Evolutionary conservation across 2,888 invertebrate species (phyloP), one percentile per base, ranked within the genome.

Genomic region (Pseudoips prasinana): DNA sequence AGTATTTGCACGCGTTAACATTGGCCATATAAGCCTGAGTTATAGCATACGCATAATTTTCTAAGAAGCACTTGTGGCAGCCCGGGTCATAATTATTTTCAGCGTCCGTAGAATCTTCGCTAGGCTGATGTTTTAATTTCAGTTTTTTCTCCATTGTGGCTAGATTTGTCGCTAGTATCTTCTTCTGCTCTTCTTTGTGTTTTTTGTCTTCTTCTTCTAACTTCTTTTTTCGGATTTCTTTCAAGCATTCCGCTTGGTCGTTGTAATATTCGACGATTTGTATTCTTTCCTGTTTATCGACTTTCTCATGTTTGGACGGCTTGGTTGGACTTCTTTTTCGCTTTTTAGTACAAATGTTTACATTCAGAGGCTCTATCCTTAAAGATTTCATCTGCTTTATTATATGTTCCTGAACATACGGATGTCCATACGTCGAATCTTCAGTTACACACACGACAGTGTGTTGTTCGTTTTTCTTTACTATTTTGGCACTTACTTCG

Each of bases 201-300:
- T 78, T 81, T 8, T 62, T 66, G 7, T 75, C 72, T 46, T 90
- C 77, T 52, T 87, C 79, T 49, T 82, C 82, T 1, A 80, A 46
- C 36, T 74, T 84, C 43, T 70, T 80, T 39, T 74, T 68, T 17
- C 78, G 64, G 46, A 85, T 86, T 48, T 90, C 90, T 61, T 91
- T 90, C 27, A 92, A 71, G 50, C 91, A 91, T 50, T 92, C 91
- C 29, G 90, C 91, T 67, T 91, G 91, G 47, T 91, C 92, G 67
- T 92, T 92, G 68, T 92, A 92, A 51, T 92, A 92, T 66, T 92
- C 92, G 17, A 90, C 82, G 48, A 82, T 84, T 54, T 73, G 65
- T 44, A 71, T 64, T 27, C 73, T 73, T 24, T 79, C 78, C 23
- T 53, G 68, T 43, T n/a, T 20, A 2, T 14, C 14, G 5, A 14